Percentiles rank a stretch among this genome's conserved stretches.
phyloP scores from a whole-genome alignment of 2,888 invertebrate genomes.

The Pediacus dermestoides region DNA sequence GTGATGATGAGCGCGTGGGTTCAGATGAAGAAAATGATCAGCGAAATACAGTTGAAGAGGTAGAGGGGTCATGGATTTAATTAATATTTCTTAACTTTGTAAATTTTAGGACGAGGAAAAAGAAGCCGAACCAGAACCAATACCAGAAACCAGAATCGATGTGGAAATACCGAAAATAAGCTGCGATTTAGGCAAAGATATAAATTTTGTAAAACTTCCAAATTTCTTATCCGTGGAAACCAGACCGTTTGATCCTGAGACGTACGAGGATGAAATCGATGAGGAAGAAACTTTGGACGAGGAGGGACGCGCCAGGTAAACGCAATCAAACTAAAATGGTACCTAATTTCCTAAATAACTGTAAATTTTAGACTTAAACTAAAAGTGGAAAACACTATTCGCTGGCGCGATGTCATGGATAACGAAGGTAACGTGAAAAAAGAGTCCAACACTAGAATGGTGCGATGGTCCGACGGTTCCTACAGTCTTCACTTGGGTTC shows the following conservation, averaged over 20 bases:
- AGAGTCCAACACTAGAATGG: conserved; percentile 93
- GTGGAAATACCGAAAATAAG: conserved; percentile 95
- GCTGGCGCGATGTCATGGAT: conserved; percentile 86
- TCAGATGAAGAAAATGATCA: conserved; percentile 30
- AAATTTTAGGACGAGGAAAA: conserved; percentile 58
- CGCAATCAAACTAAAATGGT: conserved; percentile 1
- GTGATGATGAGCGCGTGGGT: conserved; percentile 35
- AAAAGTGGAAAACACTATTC: conserved; percentile 95
- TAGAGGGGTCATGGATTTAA: conserved; percentile 38
- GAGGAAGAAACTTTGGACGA: conserved; percentile 97
- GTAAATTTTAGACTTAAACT: conserved; percentile 74
- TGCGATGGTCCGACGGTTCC: conserved; percentile 97
- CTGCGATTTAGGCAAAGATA: conserved; percentile 85
- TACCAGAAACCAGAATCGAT: conserved; percentile 92
- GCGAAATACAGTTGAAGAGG: conserved; percentile 30
- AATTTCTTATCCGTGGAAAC: conserved; percentile 98
- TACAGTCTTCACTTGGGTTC: conserved; percentile 95
- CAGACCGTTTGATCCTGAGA: conserved; percentile 88
- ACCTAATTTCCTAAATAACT: no score
- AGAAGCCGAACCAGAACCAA: conserved; percentile 72
- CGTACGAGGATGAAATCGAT: conserved; percentile 98
- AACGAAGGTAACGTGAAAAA: conserved; percentile 76
- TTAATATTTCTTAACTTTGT: conserved; percentile 18
- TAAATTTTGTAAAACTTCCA: conserved; percentile 95
- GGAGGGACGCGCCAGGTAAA: conserved; percentile 84